Conservation (phyloP, 30 jellyfish, hydroid and myxozoan species). For the Aurelia coerulea region DNA sequence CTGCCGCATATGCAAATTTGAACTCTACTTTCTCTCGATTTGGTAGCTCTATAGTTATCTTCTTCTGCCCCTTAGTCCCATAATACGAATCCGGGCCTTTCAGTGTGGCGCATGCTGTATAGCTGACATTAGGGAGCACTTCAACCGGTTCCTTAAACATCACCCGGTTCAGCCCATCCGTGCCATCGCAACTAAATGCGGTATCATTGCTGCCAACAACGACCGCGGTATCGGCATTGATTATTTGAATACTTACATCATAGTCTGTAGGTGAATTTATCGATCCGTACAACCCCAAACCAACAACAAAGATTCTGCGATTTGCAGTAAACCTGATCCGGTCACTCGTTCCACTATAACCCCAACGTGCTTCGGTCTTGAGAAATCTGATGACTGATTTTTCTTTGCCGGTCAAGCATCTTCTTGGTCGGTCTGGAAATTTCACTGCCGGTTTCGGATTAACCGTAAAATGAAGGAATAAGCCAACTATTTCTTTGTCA, state of each 20-base stretch:
- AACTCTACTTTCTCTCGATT: constrained; percentile 97
- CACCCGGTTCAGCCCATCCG: constrained; percentile 91
- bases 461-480: constrained; percentile 94
- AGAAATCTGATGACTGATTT: constrained; percentile 90
- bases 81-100: constrained; percentile 96
- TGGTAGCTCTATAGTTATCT: constrained; percentile 86
- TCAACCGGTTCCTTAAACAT: constrained; percentile 99
- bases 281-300: constrained; percentile 98
- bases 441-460: constrained; percentile 96
- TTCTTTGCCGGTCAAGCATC: constrained; percentile 98
- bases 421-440: constrained; percentile 99
- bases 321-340: constrained; percentile 86
- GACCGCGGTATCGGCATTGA: constrained; percentile 88
- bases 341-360: constrained; percentile 99
- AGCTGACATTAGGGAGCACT: constrained; percentile 83
- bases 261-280: constrained; percentile 95
- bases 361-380: constrained; percentile 99
- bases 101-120: constrained; percentile 94
- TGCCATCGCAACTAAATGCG: constrained; percentile 99
- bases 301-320: constrained; percentile 94
- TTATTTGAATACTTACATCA: constrained; percentile 92
- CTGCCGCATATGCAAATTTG: constrained; percentile 97
- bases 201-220: constrained; percentile 96
- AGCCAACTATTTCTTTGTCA: constrained; percentile 88
- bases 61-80: constrained; percentile 94